phyloP scores from a whole-genome alignment of 1,140 invertebrate genomes.

The Capitella teleta region DNA sequence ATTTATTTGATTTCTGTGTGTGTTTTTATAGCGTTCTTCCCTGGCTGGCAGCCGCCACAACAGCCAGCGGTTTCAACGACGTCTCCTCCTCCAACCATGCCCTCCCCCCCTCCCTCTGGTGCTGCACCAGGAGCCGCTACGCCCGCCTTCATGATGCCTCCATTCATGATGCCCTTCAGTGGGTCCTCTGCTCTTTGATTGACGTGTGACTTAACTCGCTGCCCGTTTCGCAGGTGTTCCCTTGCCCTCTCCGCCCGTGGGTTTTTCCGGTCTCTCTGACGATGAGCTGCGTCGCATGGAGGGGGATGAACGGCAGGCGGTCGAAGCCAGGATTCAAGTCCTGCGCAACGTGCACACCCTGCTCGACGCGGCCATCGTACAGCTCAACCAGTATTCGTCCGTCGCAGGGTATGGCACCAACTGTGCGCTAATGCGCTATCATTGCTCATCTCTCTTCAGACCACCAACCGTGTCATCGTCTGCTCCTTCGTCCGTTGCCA shows the following conservation, averaged over 20 bases:
- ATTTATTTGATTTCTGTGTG: background rate
- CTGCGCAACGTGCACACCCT: conserved; percentile 74
- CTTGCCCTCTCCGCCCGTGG: conserved; percentile 43
- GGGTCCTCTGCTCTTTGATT: too few species aligned
- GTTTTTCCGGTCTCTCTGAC: conserved; percentile 60
- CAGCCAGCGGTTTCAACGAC: conserved; percentile 11
- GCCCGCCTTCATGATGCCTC: conserved; percentile 19
- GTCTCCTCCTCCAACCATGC: too few species aligned
- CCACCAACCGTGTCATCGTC: too few species aligned
- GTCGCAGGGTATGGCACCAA: too few species aligned
- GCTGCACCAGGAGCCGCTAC: background rate
- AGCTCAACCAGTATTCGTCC: conserved; percentile 78
- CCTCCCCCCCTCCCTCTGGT: conserved; percentile 17
- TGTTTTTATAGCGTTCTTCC: background rate
- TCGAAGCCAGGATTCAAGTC: conserved; percentile 79
- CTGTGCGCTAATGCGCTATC: too few species aligned
- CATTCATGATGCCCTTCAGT: conserved; percentile 24
- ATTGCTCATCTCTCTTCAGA: too few species aligned
- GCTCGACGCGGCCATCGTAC: conserved; percentile 72
- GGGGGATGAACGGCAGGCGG: conserved; percentile 67
- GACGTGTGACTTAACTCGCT: background rate
- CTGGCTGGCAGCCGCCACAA: conserved; percentile 7
- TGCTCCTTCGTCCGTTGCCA: too few species aligned
- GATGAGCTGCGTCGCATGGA: conserved; percentile 82
- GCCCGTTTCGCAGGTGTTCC: conserved; percentile 9